phyloP scores from a whole-genome alignment of 2,797 vertebrate species.

The Helostoma temminkii region DNA sequence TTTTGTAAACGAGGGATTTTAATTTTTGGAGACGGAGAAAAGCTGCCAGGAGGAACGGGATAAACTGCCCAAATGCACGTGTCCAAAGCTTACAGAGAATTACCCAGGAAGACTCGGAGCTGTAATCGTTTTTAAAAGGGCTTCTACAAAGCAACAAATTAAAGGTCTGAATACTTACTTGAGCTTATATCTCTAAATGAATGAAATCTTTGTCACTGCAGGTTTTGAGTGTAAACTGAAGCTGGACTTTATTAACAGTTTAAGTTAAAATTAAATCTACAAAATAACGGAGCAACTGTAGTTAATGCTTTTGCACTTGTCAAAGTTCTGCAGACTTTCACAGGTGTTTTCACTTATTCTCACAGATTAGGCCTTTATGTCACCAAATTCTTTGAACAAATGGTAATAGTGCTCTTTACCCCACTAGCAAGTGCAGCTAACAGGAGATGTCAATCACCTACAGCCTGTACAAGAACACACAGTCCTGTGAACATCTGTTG shows the following conservation, averaged over 20 bases:
- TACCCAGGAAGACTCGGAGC: neutral
- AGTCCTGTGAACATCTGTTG: neutral
- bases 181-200: neutral
- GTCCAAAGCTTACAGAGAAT: neutral
- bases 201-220: neutral
- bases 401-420: neutral
- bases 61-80: neutral
- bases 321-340: neutral
- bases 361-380: neutral
- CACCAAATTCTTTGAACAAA: neutral
- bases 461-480: neutral
- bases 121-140: neutral
- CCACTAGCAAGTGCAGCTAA: neutral
- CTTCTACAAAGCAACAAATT: neutral
- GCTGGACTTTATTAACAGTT: neutral
- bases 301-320: neutral
- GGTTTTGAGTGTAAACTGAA: neutral
- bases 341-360: neutral
- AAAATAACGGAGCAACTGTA: neutral
- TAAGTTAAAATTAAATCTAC: neutral
- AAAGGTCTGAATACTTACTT: neutral
- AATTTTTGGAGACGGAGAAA: neutral
- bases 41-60: neutral
- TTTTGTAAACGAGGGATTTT: neutral
- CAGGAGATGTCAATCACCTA: neutral